Percentiles rank a stretch among this genome's conserved stretches.
Conservation (phyloP, 2,888 invertebrate species). For the Stegophylla sp. region DNA sequence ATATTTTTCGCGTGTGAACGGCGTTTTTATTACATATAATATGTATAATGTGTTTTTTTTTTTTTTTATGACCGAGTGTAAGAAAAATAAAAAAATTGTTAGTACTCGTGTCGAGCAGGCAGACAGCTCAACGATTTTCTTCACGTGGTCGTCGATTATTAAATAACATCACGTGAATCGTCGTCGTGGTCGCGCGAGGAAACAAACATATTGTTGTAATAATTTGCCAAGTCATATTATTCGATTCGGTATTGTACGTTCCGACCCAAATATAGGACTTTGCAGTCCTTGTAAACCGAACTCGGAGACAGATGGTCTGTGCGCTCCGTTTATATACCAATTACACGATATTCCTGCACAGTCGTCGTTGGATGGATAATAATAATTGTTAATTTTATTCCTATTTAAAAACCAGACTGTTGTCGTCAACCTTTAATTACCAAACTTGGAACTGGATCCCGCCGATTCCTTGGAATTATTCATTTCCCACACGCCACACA, state of each 20-base stretch:
- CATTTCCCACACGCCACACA: slow-evolving; percentile 52
- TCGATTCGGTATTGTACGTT: slow-evolving; percentile 14
- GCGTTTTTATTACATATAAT: not conserved
- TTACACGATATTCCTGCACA: not conserved
- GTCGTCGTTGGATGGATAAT: slow-evolving; percentile 2
- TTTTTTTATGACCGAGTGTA: not conserved
- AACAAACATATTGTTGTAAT: not conserved
- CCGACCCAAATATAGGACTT: slow-evolving; percentile 14
- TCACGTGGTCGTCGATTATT: not conserved
- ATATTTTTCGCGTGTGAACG: slow-evolving; percentile 36
- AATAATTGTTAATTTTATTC: slow-evolving; percentile 50
- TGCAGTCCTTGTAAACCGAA: slow-evolving; percentile 47
- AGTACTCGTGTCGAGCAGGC: not conserved
- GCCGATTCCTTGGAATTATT: slow-evolving; percentile 57
- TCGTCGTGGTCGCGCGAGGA: not conserved
- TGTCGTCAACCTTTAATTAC: slow-evolving; percentile 59
- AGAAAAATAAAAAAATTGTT: too few relatives aligned
- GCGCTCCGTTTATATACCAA: not conserved
- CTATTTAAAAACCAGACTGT: slow-evolving; percentile 54
- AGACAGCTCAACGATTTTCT: slow-evolving; percentile 14
- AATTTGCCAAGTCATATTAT: slow-evolving; percentile 19
- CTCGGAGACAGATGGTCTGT: slow-evolving; percentile 51
- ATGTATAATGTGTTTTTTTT: not conserved
- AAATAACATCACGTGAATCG: not conserved
- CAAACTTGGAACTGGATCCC: slow-evolving; percentile 55